Evolutionary conservation across 1,140 invertebrate genomes (phyloP), one percentile per base, ranked within the genome.

Genomic region (Teleogryllus occipitalis): DNA sequence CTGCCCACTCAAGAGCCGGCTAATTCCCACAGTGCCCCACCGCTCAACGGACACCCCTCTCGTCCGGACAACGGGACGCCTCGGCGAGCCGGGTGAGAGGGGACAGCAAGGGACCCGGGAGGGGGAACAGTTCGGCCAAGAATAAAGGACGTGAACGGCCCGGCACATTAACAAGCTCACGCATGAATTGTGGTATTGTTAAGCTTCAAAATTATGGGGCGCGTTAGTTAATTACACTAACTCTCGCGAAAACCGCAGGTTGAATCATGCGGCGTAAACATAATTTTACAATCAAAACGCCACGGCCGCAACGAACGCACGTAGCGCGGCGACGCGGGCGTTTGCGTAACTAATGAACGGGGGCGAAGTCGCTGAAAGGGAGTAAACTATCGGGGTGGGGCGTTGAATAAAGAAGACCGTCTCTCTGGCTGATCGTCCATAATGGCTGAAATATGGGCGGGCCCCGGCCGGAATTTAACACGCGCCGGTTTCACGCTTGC

Each of bases 161-260:
- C 10, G 54, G 2, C 54, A 65, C 54, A 65, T 65, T 65, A 65
- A 65, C 54, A 65, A 65, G 54, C 54, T 65, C 54, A 18, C 54
- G 54, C 54, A 65, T 65, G 54, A 65, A 65, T 65, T 65, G 54
- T 65, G 54, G 54, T 65, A 65, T 65, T 65, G 54, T 65, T 65
- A 65, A 65, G 54, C 54, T 65, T 65, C 54, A 18, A 65, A 65
- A 65, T 65, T 65, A 65, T 65, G 54, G 54, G 54, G 10, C 54
- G 54, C 54, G 54, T 65, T 18, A 18, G 54, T 65, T 65, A 65
- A 65, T 65, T 65, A 65, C 54, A 18, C 54, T 18, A 65, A 65
- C 54, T 65, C 18, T 65, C 54, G 18, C 54, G 54, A 65, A 65
- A 65, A 65, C 54, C 54, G 54, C 54, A 65, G 54, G 54, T 65